phyloP scores from a whole-genome alignment of 2,113 vertebrate genomes.

The Heterochromis multidens region DNA sequence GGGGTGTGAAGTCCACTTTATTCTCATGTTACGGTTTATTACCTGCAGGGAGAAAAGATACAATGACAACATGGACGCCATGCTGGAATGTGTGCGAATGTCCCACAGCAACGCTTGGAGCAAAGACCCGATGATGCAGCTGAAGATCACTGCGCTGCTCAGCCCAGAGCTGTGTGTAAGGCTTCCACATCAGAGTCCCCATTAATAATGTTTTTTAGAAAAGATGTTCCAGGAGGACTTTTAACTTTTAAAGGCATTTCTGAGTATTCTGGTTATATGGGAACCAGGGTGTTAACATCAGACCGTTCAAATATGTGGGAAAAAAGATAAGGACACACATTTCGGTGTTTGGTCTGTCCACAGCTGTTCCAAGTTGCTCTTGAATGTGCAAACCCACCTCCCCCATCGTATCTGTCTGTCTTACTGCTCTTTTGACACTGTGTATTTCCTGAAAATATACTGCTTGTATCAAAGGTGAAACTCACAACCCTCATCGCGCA shows the following conservation, averaged over 20 bases:
- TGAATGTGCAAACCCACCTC: background rate
- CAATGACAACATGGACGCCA: conserved; percentile 75
- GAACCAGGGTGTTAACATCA: background rate
- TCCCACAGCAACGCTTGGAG: conserved; percentile 74
- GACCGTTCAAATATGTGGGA: background rate
- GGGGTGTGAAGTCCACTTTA: background rate
- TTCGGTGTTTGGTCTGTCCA: background rate
- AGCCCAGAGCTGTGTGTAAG: conserved; percentile 86
- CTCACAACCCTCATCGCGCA: conserved; percentile 70
- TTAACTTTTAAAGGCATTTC: background rate
- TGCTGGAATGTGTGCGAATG: conserved; percentile 85
- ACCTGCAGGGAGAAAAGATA: conserved; percentile 76
- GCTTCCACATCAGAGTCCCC: background rate
- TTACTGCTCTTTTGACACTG: background rate
- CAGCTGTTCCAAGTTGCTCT: background rate
- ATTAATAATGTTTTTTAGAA: background rate
- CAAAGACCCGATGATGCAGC: conserved; percentile 85
- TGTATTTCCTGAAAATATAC: background rate
- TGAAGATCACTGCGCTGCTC: conserved; percentile 86
- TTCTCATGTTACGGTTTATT: background rate
- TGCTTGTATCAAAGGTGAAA: conserved; percentile 75
- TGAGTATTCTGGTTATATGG: background rate
- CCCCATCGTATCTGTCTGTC: background rate
- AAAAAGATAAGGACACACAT: conserved; percentile 32
- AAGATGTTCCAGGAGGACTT: background rate